Base-by-base conservation (phyloP, 1,140 invertebrate genomes). In the Drosophila gunungcola region DNA sequence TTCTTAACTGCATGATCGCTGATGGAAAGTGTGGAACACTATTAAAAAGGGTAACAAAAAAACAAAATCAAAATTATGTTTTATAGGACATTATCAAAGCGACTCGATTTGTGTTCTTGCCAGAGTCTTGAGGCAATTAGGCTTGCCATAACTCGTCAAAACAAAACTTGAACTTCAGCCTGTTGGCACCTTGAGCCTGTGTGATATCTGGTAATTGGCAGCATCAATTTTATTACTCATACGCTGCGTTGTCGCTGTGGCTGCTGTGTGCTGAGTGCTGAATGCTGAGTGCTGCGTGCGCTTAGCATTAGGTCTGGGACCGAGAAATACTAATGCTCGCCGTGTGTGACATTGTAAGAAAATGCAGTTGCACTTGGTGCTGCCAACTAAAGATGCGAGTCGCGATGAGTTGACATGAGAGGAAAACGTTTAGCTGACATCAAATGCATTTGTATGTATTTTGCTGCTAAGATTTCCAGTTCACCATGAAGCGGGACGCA, bases 281-380 rank as follows among this genome's bases (percentile, higher is more conserved):
- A 36, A 9, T 38, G 48, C 39, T 25, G 57, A 36, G 36, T 38
- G 48, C 39, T 27, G 55, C 12, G 45, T 73, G 57, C 43, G 56
- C 67, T 74, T 82, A 48, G 83, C 78, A 83, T 86, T 70, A 86
- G 74, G 62, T 68, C 64, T 63, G 57, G 58, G 54, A 75, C 65
- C 55, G 69, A 78, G 82, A 78, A 80, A 85, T 86, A 68, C 80
- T 84, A 86, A 86, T 73, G 73, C 69, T 60, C 56, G 58, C 16
- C 16, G 39, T 45, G 43, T 53, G 72, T 83, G 84, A 83, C 84
- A 89, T 89, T 83, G 83, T 81, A 88, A 88, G 83, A 88, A 88
- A 88, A 88, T 88, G 84, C 84, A 73, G 84, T 88, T 88, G 62
- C 84, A 88, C 84, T 89, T 89, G 84, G 74, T 88, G 84, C 73